phyloP scores from a whole-genome alignment of 2,113 vertebrate species.

The Heliornis fulica region DNA sequence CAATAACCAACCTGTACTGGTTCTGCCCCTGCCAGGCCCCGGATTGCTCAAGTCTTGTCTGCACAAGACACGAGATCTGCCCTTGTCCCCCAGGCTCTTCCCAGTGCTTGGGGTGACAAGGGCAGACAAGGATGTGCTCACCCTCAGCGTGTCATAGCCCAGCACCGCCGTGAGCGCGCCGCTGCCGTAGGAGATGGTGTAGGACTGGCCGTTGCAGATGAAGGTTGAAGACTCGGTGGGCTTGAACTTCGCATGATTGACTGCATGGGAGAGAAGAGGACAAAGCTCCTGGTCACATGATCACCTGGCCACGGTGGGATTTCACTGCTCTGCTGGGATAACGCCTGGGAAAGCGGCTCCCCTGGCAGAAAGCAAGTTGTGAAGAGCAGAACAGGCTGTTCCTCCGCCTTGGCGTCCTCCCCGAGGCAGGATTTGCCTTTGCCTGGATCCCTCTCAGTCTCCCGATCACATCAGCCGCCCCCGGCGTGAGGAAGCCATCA shows the following conservation, averaged over 20 bases:
- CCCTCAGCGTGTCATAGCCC: conserved; percentile 71
- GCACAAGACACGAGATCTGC: accelerated
- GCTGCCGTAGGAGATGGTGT: conserved; percentile 66
- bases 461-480: neutral
- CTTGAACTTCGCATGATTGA: conserved; percentile 59
- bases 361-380: accelerated
- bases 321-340: neutral
- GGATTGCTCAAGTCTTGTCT: neutral
- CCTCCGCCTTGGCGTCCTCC: neutral
- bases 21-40: neutral
- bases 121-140: neutral
- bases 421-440: neutral
- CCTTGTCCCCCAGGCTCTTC: neutral
- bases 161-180: conserved; percentile 57
- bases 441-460: neutral
- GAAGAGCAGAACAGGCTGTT: neutral
- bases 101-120: neutral
- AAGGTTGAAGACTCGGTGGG: conserved; percentile 69
- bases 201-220: neutral
- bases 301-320: accelerated
- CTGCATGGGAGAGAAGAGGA: conserved; percentile 1
- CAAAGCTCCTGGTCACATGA: neutral
- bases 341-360: neutral
- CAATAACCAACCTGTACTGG: accelerated
- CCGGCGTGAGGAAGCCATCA: neutral